Conservation (phyloP, 2,113 vertebrate genomes). For the Cheilinus undulatus region DNA sequence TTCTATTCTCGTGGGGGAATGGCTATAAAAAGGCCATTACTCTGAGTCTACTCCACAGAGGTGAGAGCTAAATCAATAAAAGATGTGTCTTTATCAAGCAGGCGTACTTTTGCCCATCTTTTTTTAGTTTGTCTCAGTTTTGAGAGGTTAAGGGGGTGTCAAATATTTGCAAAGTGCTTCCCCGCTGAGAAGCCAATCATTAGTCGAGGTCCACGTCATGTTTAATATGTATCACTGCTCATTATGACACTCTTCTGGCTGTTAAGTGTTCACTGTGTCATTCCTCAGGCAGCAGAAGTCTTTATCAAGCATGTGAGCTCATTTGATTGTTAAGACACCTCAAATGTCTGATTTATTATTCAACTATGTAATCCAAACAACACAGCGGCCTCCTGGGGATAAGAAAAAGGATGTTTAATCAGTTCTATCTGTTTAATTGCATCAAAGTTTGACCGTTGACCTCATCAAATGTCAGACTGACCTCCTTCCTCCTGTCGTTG, state of each 20-base stretch:
- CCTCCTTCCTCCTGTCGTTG: constrained; percentile 98
- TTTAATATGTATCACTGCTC: constrained; percentile 39
- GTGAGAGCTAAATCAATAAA: constrained; percentile 42
- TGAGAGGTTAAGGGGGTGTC: constrained; percentile 23
- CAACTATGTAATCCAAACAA: neutral
- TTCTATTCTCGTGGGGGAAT: neutral
- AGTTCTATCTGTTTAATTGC: neutral
- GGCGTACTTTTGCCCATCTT: neutral
- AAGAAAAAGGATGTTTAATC: constrained; percentile 4
- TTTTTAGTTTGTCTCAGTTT: constrained; percentile 30
- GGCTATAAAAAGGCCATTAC: constrained; percentile 32
- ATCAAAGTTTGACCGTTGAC: constrained; percentile 14
- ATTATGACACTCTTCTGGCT: constrained; percentile 23
- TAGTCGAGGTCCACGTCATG: constrained; percentile 23
- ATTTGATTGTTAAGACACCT: neutral
- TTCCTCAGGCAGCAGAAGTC: constrained; percentile 7
- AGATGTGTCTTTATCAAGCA: constrained; percentile 30
- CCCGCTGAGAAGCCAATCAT: constrained; percentile 29
- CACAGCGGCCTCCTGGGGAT: neutral
- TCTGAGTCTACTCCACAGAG: neutral
- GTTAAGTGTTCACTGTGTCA: neutral
- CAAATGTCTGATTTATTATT: constrained; percentile 17
- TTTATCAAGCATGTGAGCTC: neutral
- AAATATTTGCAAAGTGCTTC: constrained; percentile 48
- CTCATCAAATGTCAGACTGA: constrained; percentile 66